These are phyloP conservation scores for Chelmon rostratus DNA, from an alignment of 2,797 vertebrate species.

Conservation along the genomic window DNA sequence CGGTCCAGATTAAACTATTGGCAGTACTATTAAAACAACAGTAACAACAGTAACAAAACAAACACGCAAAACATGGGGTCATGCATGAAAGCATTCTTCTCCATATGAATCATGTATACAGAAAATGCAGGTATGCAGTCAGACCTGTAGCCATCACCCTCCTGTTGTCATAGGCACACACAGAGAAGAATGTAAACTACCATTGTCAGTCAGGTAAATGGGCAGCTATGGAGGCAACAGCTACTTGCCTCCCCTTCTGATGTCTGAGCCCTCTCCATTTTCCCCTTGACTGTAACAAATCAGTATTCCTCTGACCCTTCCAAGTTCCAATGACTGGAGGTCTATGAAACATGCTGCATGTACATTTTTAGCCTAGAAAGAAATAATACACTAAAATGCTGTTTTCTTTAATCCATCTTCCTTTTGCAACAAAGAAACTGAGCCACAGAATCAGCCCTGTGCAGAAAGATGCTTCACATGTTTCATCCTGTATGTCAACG, in stretches of 20 bases:
- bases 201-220: constrained; percentile 8
- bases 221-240: constrained; percentile 13
- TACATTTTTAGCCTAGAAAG: neutral
- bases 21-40: neutral
- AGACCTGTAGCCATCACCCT: constrained; percentile 32
- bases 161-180: neutral
- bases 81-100: neutral
- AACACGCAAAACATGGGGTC: neutral
- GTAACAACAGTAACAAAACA: neutral
- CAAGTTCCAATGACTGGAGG: neutral
- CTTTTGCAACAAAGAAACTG: neutral
- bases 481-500: neutral
- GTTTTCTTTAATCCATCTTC: neutral
- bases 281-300: neutral
- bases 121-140: constrained; percentile 38
- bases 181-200: constrained; percentile 18
- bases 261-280: neutral
- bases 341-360: neutral
- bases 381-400: neutral
- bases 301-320: neutral
- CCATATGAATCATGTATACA: rapidly evolving
- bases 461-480: neutral
- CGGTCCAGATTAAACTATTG: neutral
- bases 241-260: neutral
- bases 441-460: neutral